phyloP scores from a whole-genome alignment of 2,888 invertebrate genomes.

The Lasioglossum morio region DNA sequence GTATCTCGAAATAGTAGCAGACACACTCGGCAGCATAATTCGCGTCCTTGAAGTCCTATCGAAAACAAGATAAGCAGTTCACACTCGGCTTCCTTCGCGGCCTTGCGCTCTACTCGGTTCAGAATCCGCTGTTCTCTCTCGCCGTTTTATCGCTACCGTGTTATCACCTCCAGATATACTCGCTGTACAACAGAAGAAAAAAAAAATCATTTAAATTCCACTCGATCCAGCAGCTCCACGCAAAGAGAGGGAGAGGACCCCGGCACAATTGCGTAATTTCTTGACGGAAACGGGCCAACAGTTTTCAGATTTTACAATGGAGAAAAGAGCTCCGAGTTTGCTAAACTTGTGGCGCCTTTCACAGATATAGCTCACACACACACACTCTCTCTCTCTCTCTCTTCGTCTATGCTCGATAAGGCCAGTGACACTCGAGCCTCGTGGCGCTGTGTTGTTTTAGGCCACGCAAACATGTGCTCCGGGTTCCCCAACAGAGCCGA shows the following conservation, averaged over 20 bases:
- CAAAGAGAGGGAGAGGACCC: background rate
- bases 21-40: slow-evolving; percentile 2
- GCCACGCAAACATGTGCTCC: slow-evolving; percentile 68
- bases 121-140: background rate
- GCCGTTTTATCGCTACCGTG: background rate
- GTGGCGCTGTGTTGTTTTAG: slow-evolving; percentile 69
- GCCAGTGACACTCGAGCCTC: slow-evolving; percentile 52
- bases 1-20: slow-evolving; percentile 4
- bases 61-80: slow-evolving; percentile 51
- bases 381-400: no score
- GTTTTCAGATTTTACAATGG: background rate
- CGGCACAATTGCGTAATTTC: slow-evolving; percentile 13
- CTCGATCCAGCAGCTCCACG: background rate
- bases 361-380: background rate
- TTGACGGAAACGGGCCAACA: background rate
- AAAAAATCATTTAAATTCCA: slow-evolving; percentile 16
- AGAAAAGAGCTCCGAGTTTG: slow-evolving; percentile 27
- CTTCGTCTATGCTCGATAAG: slow-evolving; percentile 32
- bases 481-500: slow-evolving; percentile 27
- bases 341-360: slow-evolving; percentile 24
- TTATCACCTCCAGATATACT: slow-evolving; percentile 7
- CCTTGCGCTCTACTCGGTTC: background rate
- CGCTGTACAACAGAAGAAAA: background rate
- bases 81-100: slow-evolving; percentile 16
- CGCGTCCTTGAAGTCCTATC: slow-evolving; percentile 39